Percentiles rank a stretch among this genome's conserved stretches.
Evolutionary conservation across 2,888 invertebrate species (phyloP).

Genomic region (Latrodectus elegans): DNA sequence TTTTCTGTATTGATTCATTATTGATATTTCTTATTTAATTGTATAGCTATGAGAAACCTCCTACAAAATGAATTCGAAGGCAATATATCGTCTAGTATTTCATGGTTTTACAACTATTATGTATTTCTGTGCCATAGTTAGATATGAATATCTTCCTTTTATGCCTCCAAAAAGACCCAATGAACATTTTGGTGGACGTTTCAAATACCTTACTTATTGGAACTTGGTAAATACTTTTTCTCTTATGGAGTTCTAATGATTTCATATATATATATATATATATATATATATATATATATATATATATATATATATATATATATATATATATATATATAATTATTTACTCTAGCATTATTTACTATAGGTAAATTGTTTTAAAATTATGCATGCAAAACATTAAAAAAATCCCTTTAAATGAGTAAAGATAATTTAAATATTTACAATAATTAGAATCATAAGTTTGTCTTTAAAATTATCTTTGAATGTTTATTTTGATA

Average conservation of each 20-base stretch:
- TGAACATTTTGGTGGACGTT: slow-evolving; percentile 59
- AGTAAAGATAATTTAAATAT: not conserved
- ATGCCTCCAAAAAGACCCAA: slow-evolving; percentile 44
- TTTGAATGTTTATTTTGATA: not conserved
- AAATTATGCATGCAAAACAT: not conserved
- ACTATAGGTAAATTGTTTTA: not conserved
- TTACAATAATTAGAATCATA: not conserved
- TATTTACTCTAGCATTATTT: not conserved
- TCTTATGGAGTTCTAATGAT: not conserved
- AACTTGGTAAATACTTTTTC: slow-evolving; percentile 46
- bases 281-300: not conserved
- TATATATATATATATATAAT: not conserved
- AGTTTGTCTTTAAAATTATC: no score
- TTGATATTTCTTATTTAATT: no score
- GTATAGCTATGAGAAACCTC: no score
- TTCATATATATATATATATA: not conserved
- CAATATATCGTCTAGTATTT: slow-evolving; percentile 21
- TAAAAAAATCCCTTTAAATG: not conserved
- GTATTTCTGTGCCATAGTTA: slow-evolving; percentile 52
- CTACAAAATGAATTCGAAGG: slow-evolving; percentile 36
- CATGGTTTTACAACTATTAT: slow-evolving; percentile 33
- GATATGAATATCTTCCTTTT: slow-evolving; percentile 48
- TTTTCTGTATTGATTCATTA: no score
- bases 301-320: not conserved
- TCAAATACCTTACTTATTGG: slow-evolving; percentile 68